Base-by-base conservation (phyloP, 2,888 invertebrate species). In the Ischnus inquisitorius region DNA sequence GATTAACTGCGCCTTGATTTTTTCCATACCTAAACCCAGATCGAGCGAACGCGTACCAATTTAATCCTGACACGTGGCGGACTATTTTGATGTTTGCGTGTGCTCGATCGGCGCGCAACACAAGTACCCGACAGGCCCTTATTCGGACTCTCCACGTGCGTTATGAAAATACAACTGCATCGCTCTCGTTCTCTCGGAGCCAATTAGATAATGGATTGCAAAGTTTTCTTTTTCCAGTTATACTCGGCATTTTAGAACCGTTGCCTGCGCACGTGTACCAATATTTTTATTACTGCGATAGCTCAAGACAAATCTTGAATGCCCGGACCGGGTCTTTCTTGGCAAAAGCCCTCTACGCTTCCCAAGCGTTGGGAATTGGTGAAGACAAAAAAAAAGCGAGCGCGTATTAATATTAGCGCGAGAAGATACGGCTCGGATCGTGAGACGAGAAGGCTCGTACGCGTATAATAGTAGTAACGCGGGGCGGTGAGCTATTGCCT, bases 61-160 rank as follows among this genome's bases (percentile, higher is more conserved):
- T 85, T 86, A 87, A 75, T 83, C 62, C 69, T 22, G 87, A 77
- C 88, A 88, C 88, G 88, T 88, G 88, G 71, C 87, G 51, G 54
- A 54, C 14, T 8, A 3, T 57, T 57, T 25, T 41, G 43, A 22
- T 48, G 34, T 60, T 65, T 43, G 68, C 62, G 60, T 51, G 64
- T 43, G 19, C 19, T 69, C 64, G 62, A 65, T 22, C 65, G 22
- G 43, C 65, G 34, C 65, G 54, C 51, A 69, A 19, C 16, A 19
- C 39, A 1, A 51, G 39, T 62, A 8, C 48, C 48, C 41, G 54
- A 41, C 75, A 62, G 34, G 62, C 22, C 79, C 74, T 4, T 6
- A 8, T 65, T 74, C 68, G 60, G 39, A 22, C 48, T 41, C 51
- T 83, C 80, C 87, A 84, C 87, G 86, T 83, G 82, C 78, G 72